These are phyloP conservation scores for Toxonevra muliebris DNA, from an alignment of 2,888 invertebrate genomes.

Conservation along the genomic window DNA sequence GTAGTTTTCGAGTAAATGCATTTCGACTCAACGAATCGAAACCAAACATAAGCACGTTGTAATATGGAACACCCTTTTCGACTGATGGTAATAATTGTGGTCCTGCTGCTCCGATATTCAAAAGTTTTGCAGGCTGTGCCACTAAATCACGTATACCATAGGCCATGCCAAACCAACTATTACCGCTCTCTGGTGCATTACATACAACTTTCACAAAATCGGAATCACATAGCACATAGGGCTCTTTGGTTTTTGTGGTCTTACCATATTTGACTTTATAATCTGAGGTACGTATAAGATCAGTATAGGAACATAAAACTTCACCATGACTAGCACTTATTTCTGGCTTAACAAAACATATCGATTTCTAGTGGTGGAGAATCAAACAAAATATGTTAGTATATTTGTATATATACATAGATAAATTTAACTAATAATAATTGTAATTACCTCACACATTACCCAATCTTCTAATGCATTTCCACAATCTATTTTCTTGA, in stretches of 20 bases:
- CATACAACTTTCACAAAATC: slow-evolving; percentile 80
- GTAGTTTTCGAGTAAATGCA: slow-evolving; percentile 81
- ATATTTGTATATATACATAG: not conserved
- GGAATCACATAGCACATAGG: slow-evolving; percentile 72
- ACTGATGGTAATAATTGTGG: slow-evolving; percentile 12
- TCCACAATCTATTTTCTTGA: slow-evolving; percentile 72
- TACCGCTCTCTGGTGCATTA: slow-evolving; percentile 56
- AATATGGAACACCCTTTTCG: slow-evolving; percentile 43
- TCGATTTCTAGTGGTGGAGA: slow-evolving; percentile 55
- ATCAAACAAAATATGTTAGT: not conserved
- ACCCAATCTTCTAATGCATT: slow-evolving; percentile 78
- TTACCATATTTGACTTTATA: slow-evolving; percentile 68
- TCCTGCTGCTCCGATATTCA: no score
- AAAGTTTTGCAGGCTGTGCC: slow-evolving; percentile 26
- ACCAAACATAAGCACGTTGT: slow-evolving; percentile 84
- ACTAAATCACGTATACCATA: slow-evolving; percentile 68
- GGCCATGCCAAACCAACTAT: slow-evolving; percentile 74
- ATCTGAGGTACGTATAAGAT: slow-evolving; percentile 77
- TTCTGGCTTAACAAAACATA: slow-evolving; percentile 61
- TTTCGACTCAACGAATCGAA: slow-evolving; percentile 89
- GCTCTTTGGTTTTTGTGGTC: slow-evolving; percentile 67
- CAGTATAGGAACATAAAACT: slow-evolving; percentile 70
- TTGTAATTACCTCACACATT: slow-evolving; percentile 71
- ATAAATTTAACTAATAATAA: not conserved
- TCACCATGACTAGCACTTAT: slow-evolving; percentile 56